phyloP scores from a whole-genome alignment of 2,888 invertebrate species.

The Leucania comma region DNA sequence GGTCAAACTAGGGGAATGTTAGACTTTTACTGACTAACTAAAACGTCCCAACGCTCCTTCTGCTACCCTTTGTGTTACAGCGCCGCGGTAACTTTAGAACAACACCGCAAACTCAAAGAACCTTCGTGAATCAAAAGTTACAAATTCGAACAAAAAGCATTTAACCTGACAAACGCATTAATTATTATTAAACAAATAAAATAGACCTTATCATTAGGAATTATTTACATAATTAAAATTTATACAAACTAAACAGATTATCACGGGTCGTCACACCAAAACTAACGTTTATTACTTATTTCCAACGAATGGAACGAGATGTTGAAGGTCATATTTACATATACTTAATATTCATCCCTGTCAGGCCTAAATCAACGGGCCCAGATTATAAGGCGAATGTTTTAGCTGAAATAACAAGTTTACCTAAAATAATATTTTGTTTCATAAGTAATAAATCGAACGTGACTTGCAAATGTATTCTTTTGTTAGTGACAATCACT shows the following conservation, averaged over 20 bases:
- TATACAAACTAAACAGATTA: slow-evolving; percentile 28
- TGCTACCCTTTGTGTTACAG: no score
- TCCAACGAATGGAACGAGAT: slow-evolving; percentile 31
- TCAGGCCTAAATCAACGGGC: slow-evolving; percentile 54
- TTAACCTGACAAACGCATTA: neutral
- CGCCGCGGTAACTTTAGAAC: neutral
- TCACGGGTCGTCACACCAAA: slow-evolving; percentile 21
- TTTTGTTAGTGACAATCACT: slow-evolving; percentile 7
- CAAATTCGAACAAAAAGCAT: neutral
- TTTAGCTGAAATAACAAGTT: slow-evolving; percentile 58
- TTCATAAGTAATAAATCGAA: slow-evolving; percentile 43
- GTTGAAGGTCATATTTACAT: slow-evolving; percentile 58
- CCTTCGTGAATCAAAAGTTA: neutral
- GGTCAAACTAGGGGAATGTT: no score
- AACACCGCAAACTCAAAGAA: neutral
- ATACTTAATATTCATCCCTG: slow-evolving; percentile 66
- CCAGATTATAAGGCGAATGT: slow-evolving; percentile 58
- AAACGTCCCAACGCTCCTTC: no score
- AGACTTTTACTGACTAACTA: no score
- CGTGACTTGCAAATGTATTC: slow-evolving; percentile 21
- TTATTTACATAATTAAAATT: slow-evolving; percentile 16
- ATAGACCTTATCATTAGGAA: neutral
- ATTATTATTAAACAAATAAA: slow-evolving; percentile 3
- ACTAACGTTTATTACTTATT: slow-evolving; percentile 44
- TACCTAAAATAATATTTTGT: slow-evolving; percentile 54